Evolutionary conservation across 2,888 invertebrate species (phyloP).

Genomic region (Melieria crassipennis): DNA sequence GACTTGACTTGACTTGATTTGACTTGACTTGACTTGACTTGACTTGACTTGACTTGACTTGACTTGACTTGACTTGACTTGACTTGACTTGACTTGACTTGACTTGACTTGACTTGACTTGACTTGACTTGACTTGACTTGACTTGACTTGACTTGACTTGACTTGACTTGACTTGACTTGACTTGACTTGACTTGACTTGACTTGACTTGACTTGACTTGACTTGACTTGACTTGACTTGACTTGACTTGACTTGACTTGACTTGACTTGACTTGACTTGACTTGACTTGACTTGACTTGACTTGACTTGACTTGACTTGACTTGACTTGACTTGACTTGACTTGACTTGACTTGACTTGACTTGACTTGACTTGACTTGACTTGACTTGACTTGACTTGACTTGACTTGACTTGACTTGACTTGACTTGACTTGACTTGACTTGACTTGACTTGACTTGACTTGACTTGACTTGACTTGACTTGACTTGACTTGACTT

Average conservation of each 20-base stretch:
- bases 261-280: background rate
- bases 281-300: background rate
- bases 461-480: constrained; percentile 5
- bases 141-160: constrained; percentile 5
- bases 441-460: constrained; percentile 5
- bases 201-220: background rate
- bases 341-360: background rate
- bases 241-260: background rate
- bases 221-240: background rate
- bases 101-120: background rate
- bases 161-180: background rate
- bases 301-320: background rate
- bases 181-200: background rate
- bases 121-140: constrained; percentile 5
- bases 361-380: constrained; percentile 4
- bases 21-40: background rate
- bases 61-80: background rate
- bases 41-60: background rate
- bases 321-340: background rate
- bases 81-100: constrained; percentile 7
- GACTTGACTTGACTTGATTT: background rate
- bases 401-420: background rate
- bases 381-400: background rate
- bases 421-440: constrained; percentile 5
- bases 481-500: constrained; percentile 4